A percentile compares a stretch with the other conserved stretches of the same genome.
These are phyloP conservation scores for Apodemia zela DNA, from an alignment of 2,888 invertebrate species.

Conservation along the genomic window DNA sequence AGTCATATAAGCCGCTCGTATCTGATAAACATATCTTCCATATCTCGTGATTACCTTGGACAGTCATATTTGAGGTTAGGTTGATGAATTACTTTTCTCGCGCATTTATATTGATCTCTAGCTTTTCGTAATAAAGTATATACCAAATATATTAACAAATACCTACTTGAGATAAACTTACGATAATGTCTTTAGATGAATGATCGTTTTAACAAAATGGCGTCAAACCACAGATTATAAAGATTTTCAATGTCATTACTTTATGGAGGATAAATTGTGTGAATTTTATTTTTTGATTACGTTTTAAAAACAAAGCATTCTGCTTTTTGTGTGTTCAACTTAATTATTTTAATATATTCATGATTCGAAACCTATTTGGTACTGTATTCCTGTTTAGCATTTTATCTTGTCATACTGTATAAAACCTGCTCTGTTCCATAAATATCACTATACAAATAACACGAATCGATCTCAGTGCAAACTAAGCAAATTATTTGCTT, in stretches of 20 bases:
- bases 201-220: constrained; percentile 8
- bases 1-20: neutral
- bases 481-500: no score
- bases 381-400: no score
- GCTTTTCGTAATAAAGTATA: neutral
- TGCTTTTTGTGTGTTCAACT: no score
- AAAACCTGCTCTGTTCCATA: no score
- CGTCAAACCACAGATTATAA: neutral
- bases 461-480: no score
- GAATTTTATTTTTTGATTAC: no score
- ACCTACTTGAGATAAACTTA: constrained; percentile 5
- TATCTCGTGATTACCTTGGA: neutral
- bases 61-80: neutral
- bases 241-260: constrained; percentile 5
- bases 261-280: neutral
- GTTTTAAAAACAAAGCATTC: no score
- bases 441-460: no score
- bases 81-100: constrained; percentile 6
- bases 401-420: no score
- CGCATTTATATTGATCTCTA: constrained; percentile 1
- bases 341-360: no score
- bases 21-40: constrained; percentile 1
- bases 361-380: no score
- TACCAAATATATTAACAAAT: neutral
- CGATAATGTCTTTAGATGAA: constrained; percentile 4